Evolutionary conservation across 2,797 vertebrate genomes (phyloP).

Genomic region (Sebastes wilsoni): DNA sequence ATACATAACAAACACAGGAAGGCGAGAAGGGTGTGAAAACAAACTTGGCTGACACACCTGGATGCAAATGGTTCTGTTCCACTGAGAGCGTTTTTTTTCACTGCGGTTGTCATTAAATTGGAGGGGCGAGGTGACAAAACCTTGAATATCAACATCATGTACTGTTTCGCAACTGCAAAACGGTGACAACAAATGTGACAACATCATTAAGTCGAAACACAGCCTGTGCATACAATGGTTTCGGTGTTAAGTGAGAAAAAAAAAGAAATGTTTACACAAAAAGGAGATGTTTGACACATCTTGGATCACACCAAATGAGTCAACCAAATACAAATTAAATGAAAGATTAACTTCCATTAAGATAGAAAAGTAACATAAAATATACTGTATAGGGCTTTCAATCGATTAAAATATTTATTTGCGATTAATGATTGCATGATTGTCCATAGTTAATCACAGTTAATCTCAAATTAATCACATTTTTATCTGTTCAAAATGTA

Average conservation of each 20-base stretch:
- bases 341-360: not conserved
- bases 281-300: not conserved
- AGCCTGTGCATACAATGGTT: not conserved
- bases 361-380: not conserved
- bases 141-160: constrained; percentile 55
- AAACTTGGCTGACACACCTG: constrained; percentile 68
- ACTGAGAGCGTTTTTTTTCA: constrained; percentile 3
- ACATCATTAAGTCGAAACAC: constrained; percentile 45
- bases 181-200: constrained; percentile 50
- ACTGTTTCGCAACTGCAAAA: constrained; percentile 51
- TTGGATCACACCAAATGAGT: not conserved
- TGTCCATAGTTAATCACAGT: too few relatives aligned
- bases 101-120: constrained; percentile 55
- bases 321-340: not conserved
- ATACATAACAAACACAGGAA: constrained; percentile 54
- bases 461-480: too few relatives aligned
- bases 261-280: constrained; percentile 9
- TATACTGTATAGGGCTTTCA: too few relatives aligned
- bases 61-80: constrained; percentile 56
- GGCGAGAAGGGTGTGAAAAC: constrained; percentile 64
- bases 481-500: too few relatives aligned
- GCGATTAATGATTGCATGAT: too few relatives aligned
- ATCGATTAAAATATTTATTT: too few relatives aligned
- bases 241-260: constrained; percentile 7
- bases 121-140: constrained; percentile 53